Percentiles rank a stretch among this genome's conserved stretches.
These are phyloP conservation scores for Drosophila burlai DNA, from an alignment of 1,140 invertebrate genomes.

Conservation along the genomic window DNA sequence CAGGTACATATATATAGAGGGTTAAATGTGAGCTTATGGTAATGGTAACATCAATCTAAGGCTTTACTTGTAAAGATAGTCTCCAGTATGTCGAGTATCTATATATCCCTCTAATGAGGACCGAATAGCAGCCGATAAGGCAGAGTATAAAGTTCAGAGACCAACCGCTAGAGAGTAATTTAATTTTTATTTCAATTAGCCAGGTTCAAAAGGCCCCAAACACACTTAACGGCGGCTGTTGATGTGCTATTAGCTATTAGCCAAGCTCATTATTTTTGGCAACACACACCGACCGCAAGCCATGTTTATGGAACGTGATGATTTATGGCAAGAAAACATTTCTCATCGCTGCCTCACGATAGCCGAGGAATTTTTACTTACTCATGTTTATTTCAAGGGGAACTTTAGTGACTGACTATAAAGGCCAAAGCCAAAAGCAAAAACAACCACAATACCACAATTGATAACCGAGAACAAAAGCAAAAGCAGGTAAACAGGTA, in stretches of 20 bases:
- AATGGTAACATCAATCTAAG: conserved; percentile 13
- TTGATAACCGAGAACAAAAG: conserved; percentile 16
- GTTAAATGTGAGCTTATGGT: conserved; percentile 5
- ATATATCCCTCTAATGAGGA: not conserved
- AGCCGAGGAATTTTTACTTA: conserved; percentile 74
- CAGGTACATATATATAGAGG: not conserved
- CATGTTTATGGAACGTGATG: conserved; percentile 79
- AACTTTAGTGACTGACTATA: conserved; percentile 72
- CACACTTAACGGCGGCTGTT: conserved; percentile 17
- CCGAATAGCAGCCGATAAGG: conserved; percentile 3
- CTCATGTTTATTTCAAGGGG: conserved; percentile 77
- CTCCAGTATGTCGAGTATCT: too few species aligned
- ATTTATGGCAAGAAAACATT: conserved; percentile 55
- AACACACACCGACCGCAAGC: conserved; percentile 35
- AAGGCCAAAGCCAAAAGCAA: conserved; percentile 19
- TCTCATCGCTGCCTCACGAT: conserved; percentile 56
- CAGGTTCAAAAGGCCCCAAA: conserved; percentile 42
- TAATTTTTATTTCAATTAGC: conserved; percentile 53
- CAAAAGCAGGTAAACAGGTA: not conserved
- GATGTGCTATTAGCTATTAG: conserved; percentile 44
- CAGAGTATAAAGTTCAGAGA: conserved; percentile 34
- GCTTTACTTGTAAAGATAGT: not conserved
- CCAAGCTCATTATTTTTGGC: conserved; percentile 54
- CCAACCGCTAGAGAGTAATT: conserved; percentile 26
- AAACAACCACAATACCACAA: conserved; percentile 3